phyloP scores from a whole-genome alignment of 2,797 vertebrate species.

The Xenentodon cancila region DNA sequence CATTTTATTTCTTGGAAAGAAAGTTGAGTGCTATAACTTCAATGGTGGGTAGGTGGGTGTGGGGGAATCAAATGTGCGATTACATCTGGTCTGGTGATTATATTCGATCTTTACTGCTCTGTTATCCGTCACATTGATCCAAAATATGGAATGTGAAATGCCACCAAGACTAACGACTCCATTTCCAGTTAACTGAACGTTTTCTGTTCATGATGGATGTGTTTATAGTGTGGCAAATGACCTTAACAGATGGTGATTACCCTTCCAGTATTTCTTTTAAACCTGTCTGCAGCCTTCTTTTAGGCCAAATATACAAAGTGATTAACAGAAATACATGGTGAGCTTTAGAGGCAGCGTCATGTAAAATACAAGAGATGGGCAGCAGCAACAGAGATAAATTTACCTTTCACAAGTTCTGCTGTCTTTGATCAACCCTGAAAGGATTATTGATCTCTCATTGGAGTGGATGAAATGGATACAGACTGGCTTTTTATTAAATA shows the following conservation, averaged over 20 bases:
- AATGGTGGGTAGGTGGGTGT: conserved; percentile 48
- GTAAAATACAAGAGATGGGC: too few species aligned
- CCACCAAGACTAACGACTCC: conserved; percentile 77
- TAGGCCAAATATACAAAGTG: conserved; percentile 4
- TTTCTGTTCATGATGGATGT: conserved; percentile 73
- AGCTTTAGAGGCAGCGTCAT: background rate
- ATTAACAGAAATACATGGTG: conserved; percentile 47
- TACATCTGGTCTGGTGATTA: conserved; percentile 62
- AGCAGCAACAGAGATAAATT: too few species aligned
- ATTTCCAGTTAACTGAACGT: conserved; percentile 67
- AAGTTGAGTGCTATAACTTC: conserved; percentile 28
- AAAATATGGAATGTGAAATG: conserved; percentile 76
- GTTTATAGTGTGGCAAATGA: conserved; percentile 71
- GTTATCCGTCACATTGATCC: conserved; percentile 72
- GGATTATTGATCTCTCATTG: too few species aligned
- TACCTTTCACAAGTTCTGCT: too few species aligned
- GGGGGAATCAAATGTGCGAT: conserved; percentile 43
- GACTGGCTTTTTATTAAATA: too few species aligned
- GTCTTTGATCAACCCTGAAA: too few species aligned
- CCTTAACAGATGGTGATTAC: conserved; percentile 79
- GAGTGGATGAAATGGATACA: too few species aligned
- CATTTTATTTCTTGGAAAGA: conserved; percentile 40
- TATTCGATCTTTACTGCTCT: conserved; percentile 60
- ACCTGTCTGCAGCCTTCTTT: conserved; percentile 14
- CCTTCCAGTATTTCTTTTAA: conserved; percentile 23